Evolutionary conservation across 35 echinoderm and acorn worm species (phyloP), one percentile per base, ranked within the genome.

Genomic region (Diadema setosum): DNA sequence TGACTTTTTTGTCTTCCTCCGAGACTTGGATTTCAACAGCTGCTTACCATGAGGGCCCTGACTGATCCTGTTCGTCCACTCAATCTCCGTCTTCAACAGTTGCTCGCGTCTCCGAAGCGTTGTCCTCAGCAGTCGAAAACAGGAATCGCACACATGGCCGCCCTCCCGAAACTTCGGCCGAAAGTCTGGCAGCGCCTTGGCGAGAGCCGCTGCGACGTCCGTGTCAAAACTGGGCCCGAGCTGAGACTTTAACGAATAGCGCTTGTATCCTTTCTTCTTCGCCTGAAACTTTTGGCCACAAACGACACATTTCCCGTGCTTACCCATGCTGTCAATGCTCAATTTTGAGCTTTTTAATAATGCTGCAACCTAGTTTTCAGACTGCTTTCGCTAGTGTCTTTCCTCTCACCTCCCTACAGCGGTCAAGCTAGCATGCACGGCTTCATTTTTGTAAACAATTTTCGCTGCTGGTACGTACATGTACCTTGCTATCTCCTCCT

Each of bases 101-200:
- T 78, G 73, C 8, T 78, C 73, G 24, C 73, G 39, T n/a, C 44
- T 33, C 17, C 73, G 29, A 41, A 78, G 73, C 44, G 73, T 78
- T 35, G 73, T 42, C n/a, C 73, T 39, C 27, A 78, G 73, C 3
- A 78, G 73, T 35, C 73, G 73, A 44, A 78, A 78, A 36, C 73
- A 78, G n/a, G 73, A 78, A 44, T 78, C 73, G 37, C 73, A 78
- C 29, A 78, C 33, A 78, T 78, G 73, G 24, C 73, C 73, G 8
- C 44, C 73, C 5, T 39, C 73, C n/a, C 35, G 73, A 78, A 78
- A 78, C 25, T 67, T 67, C 27, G 29, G 7, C 24, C 7, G 29
- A 1, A 78, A 21, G 5, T 78, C 39, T n/a, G 73, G 73, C 73
- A 78, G 5, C 18, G 73, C 40, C 21, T 44, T 6, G 12, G 73